phyloP scores from a whole-genome alignment of 2,797 vertebrate species.

The Rhinichthys osculus region DNA sequence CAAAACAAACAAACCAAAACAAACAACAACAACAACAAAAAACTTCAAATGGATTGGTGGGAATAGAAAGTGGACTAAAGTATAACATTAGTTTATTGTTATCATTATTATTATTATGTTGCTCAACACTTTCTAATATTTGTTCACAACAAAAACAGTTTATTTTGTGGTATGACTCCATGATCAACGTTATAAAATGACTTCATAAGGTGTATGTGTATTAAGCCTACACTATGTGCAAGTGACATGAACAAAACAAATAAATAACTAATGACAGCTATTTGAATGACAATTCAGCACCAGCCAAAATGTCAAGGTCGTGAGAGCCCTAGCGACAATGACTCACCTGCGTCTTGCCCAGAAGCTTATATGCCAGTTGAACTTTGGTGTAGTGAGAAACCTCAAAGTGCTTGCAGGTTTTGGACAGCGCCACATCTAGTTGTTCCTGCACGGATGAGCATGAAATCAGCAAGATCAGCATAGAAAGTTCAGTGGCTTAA shows the following conservation, averaged over 20 bases:
- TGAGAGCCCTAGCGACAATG: background rate
- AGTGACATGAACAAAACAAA: background rate
- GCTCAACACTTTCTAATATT: background rate
- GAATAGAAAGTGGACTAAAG: background rate
- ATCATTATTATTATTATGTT: background rate
- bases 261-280: background rate
- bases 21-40: background rate
- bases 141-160: background rate
- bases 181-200: background rate
- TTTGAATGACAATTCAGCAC: slow-evolving; percentile 5
- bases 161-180: background rate
- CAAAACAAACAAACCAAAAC: too few species aligned
- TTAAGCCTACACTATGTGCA: background rate
- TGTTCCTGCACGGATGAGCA: slow-evolving; percentile 86
- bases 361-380: slow-evolving; percentile 93
- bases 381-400: slow-evolving; percentile 95
- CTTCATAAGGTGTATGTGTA: background rate
- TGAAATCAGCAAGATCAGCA: slow-evolving; percentile 20
- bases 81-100: background rate
- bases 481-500: slow-evolving; percentile 16
- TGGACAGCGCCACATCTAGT: slow-evolving; percentile 95
- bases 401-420: slow-evolving; percentile 99
- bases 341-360: slow-evolving; percentile 98
- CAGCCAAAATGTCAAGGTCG: background rate
- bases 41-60: background rate